phyloP scores from a whole-genome alignment of 2,797 vertebrate species.

The Gymnoscopelus microlampas region DNA sequence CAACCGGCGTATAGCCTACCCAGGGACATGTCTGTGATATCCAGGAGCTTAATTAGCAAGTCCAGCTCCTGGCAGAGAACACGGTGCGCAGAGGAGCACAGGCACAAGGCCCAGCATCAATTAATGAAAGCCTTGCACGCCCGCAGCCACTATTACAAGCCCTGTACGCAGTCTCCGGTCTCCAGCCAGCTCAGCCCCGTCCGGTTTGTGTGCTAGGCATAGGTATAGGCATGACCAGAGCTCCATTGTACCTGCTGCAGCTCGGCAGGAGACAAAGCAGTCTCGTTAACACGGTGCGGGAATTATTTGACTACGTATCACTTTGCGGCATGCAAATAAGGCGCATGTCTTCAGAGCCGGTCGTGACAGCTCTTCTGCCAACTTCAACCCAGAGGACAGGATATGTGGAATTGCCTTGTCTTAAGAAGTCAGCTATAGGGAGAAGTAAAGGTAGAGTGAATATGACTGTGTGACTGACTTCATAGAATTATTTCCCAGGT shows the following conservation, averaged over 20 bases:
- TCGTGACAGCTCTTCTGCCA: constrained; percentile 36
- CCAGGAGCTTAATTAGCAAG: constrained; percentile 84
- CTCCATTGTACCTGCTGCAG: constrained; percentile 35
- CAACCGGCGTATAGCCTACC: constrained; percentile 68
- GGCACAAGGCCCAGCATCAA: constrained; percentile 71
- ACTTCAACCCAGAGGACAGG: constrained; percentile 24
- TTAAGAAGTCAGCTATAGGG: constrained; percentile 35
- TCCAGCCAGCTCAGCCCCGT: constrained; percentile 56
- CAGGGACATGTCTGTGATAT: constrained; percentile 79
- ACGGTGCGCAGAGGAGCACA: constrained; percentile 70
- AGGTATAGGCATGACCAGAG: constrained; percentile 54
- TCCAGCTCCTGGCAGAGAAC: constrained; percentile 76
- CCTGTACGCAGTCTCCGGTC: constrained; percentile 61
- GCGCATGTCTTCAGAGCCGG: constrained; percentile 52
- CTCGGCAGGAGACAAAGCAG: constrained; percentile 48
- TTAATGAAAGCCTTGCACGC: constrained; percentile 81
- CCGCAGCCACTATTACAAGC: constrained; percentile 73
- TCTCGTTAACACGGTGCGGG: constrained; percentile 11
- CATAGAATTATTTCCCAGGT: constrained; percentile 60
- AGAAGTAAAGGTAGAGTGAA: constrained; percentile 1
- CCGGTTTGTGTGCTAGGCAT: constrained; percentile 35
- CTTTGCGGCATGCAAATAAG: constrained; percentile 56
- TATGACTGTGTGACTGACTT: constrained; percentile 46
- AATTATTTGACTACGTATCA: not conserved
- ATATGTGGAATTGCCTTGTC: constrained; percentile 43